Conservation (phyloP, 1,140 invertebrate genomes). For the Nymphalis io region DNA sequence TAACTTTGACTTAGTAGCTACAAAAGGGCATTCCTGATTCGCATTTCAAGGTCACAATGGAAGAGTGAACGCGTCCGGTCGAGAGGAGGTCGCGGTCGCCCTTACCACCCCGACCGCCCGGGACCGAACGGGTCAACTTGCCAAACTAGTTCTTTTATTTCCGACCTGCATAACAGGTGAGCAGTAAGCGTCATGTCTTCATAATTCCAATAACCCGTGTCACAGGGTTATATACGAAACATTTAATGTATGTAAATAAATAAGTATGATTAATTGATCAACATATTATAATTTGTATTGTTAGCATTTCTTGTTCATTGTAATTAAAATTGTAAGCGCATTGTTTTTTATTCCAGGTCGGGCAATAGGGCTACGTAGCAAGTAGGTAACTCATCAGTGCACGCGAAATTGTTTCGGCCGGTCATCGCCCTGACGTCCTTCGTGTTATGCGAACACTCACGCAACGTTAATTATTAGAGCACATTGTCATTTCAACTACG, state of each 20-base stretch:
- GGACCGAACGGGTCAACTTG: conserved; percentile 53
- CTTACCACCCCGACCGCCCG: conserved; percentile 50
- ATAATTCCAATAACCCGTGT: conserved; percentile 10
- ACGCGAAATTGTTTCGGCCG: conserved; percentile 50
- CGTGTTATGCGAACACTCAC: conserved; percentile 45
- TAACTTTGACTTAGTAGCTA: conserved; percentile 18
- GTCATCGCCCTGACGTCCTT: conserved; percentile 58
- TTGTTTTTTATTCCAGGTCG: conserved; percentile 39
- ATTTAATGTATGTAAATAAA: conserved; percentile 10
- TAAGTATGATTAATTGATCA: conserved; percentile 1
- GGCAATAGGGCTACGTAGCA: conserved; percentile 38
- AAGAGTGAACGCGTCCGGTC: conserved; percentile 63
- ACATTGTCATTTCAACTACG: conserved; percentile 38
- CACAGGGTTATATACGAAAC: not conserved
- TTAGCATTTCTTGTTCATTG: not conserved
- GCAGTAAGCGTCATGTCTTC: conserved; percentile 31
- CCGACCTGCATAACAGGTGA: conserved; percentile 52
- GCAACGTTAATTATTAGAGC: conserved; percentile 48
- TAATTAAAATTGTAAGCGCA: conserved; percentile 19
- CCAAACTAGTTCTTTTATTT: conserved; percentile 69
- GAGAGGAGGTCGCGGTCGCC: conserved; percentile 61
- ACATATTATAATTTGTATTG: conserved; percentile 9
- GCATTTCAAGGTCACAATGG: conserved; percentile 61
- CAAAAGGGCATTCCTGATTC: conserved; percentile 37
- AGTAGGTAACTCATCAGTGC: conserved; percentile 42